Base-by-base conservation (phyloP, 2,888 invertebrate genomes). In the Hemithea aestivaria region DNA sequence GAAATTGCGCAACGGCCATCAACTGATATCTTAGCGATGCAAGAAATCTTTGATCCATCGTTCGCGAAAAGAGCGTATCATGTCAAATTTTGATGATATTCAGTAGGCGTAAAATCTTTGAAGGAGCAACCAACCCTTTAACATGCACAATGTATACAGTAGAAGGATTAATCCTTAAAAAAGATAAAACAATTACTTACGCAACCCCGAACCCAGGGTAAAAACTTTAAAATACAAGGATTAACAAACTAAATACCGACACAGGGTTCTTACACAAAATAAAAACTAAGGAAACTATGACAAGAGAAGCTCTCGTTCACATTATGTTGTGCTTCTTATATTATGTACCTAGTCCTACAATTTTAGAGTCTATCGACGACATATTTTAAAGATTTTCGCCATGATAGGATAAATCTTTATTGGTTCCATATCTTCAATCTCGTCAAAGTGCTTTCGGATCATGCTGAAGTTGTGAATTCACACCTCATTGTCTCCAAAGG, bases 1-100 rank as follows among this genome's bases (percentile, higher is more conserved):
- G 84, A 85, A 84, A 82, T 87, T 87, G 84, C 74, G 72, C 81
- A 87, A 87, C 67, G 62, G 66, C 65, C 79, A 82, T 83, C 62
- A 56, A 66, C 66, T 27, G 69, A 51, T 40, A 41, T 70, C 72
- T 74, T 66, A 55, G 59, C 58, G 53, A 64, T 66, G 51, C 64
- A 61, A 62, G 56, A 63, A 68, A 59, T 56, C 56, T 59, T 62
- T 73, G 70, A 77, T 73, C 72, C 65, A 58, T 56, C 51, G 24
- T 35, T 58, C 61, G 62, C 61, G 66, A 54, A 54, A 58, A 70
- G 59, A 66, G 60, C 58, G 56, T 72, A 75, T 74, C 71, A 68
- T 71, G 59, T 44, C 50, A 56, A 56, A n/a, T n/a, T n/a, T n/a
- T n/a, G n/a, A 61, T 56, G 50, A 65, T 56, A 60, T 62, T 53